Percentiles rank a stretch among this genome's conserved stretches.
phyloP scores from a whole-genome alignment of 2,113 vertebrate species.

The Andinoacara biseriatus region DNA sequence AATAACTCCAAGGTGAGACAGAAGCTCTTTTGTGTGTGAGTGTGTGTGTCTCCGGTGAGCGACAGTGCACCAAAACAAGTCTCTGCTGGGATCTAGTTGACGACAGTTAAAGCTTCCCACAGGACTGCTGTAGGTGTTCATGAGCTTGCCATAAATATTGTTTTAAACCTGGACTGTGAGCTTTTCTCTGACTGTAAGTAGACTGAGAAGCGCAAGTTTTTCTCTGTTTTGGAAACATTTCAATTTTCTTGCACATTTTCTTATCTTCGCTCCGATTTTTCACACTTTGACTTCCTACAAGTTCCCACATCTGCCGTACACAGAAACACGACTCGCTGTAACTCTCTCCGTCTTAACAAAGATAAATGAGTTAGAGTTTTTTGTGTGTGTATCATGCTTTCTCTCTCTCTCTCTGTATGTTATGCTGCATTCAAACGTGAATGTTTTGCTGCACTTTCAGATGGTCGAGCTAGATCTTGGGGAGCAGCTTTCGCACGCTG shows the following conservation, averaged over 20 bases:
- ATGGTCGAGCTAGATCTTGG: slow-evolving; percentile 55
- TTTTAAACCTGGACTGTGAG: background rate
- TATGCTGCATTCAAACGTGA: background rate
- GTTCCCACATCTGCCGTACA: background rate
- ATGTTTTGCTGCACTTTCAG: slow-evolving; percentile 58
- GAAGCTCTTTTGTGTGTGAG: fast-evolving
- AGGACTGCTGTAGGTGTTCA: background rate
- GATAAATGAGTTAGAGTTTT: background rate
- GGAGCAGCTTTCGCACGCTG: slow-evolving; percentile 20
- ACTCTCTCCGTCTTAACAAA: no score
- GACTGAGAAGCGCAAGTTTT: background rate
- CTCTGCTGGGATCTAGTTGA: background rate
- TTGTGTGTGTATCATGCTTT: background rate
- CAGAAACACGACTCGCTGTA: background rate
- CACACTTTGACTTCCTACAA: slow-evolving; percentile 23
- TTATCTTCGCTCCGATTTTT: slow-evolving; percentile 21
- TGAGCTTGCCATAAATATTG: background rate
- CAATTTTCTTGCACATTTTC: background rate
- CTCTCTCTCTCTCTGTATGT: no score
- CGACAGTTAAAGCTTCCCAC: background rate
- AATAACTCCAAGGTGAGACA: slow-evolving; percentile 55
- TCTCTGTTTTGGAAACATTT: background rate
- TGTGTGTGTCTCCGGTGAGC: background rate
- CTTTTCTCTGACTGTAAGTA: background rate
- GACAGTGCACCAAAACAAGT: background rate